Conservation (phyloP, 2,113 vertebrate genomes). For the Crotalus tigris region DNA sequence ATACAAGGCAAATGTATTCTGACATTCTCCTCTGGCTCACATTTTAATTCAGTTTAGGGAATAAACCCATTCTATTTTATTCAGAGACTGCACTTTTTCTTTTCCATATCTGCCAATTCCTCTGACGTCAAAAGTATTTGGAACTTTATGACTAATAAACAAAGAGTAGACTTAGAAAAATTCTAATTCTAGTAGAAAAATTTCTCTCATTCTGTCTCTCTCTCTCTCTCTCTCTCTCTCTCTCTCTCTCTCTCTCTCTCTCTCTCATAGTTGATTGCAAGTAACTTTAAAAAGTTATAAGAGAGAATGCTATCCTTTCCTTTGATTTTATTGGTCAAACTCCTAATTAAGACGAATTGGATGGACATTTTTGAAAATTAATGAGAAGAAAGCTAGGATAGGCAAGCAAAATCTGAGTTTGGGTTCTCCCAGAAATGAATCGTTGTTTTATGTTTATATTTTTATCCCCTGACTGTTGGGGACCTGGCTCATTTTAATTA, state of each 20-base stretch:
- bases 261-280: neutral
- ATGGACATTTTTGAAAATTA: neutral
- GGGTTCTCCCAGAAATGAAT: neutral
- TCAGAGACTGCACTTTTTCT: neutral
- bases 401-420: neutral
- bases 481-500: neutral
- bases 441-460: neutral
- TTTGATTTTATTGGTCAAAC: neutral
- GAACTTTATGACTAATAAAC: neutral
- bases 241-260: neutral
- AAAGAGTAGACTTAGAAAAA: neutral
- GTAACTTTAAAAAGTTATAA: neutral
- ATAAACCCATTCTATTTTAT: neutral
- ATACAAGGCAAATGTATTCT: neutral
- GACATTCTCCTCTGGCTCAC: neutral
- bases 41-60: neutral
- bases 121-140: neutral
- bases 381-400: neutral
- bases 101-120: neutral
- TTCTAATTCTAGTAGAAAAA: neutral
- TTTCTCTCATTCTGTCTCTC: fast-evolving
- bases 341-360: neutral
- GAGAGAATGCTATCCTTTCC: neutral
- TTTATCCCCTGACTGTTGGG: neutral
- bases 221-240: neutral